phyloP scores from a whole-genome alignment of 2,113 vertebrate species.

The Elephas maximus region DNA sequence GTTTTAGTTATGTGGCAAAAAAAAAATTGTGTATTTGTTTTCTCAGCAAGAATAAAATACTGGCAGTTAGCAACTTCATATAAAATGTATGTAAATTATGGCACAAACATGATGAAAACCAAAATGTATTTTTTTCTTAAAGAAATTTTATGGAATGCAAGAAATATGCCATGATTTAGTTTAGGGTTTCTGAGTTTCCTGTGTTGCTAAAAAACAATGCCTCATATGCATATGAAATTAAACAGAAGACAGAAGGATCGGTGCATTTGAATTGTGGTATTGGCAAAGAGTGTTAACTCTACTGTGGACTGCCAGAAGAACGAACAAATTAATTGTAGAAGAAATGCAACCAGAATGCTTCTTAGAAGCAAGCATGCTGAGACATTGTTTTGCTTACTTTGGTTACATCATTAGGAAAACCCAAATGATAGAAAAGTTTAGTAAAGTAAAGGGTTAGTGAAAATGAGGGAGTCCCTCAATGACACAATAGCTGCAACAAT shows the following conservation, averaged over 20 bases:
- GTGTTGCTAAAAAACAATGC: not conserved
- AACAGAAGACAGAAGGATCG: not conserved
- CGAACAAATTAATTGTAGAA: too few relatives aligned
- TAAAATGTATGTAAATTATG: conserved; percentile 6
- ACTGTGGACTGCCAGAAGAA: not conserved
- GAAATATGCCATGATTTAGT: conserved; percentile 61
- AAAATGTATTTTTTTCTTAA: conserved; percentile 40
- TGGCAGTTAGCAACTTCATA: conserved; percentile 1
- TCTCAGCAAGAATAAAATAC: conserved; percentile 41
- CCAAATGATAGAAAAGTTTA: not conserved
- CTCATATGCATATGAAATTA: not conserved
- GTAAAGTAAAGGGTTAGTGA: not conserved
- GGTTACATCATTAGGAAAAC: not conserved
- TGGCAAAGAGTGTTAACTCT: not conserved
- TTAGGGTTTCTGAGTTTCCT: conserved; percentile 69
- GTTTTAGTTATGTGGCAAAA: conserved; percentile 57
- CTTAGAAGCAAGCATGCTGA: not conserved
- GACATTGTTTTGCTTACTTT: not conserved
- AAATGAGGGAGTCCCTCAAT: not conserved
- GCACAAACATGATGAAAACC: conserved; percentile 55
- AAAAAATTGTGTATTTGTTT: conserved; percentile 13
- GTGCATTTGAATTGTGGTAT: not conserved
- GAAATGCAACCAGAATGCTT: not conserved
- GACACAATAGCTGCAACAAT: not conserved
- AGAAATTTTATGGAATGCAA: conserved; percentile 53